Evolutionary conservation across 2,113 vertebrate genomes (phyloP), one percentile per base, ranked within the genome.

Genomic region (Neopipo cinnamomea): DNA sequence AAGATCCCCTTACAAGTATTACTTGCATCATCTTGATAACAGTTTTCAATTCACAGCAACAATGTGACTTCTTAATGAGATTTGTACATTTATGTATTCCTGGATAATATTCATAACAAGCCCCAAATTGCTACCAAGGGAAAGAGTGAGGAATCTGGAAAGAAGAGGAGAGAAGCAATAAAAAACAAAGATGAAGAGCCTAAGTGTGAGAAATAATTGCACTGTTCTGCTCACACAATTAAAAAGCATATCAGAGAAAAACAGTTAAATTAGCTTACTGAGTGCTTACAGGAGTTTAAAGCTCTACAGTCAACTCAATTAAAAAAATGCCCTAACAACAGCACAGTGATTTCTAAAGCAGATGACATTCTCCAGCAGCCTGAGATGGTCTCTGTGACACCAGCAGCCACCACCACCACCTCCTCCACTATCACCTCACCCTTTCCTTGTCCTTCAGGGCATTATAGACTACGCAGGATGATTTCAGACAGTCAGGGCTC

Each of bases 361-460:
- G 93, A 92, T 92, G 24, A 96, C 96, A 98, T 97, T 98, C 97
- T 95, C 96, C 56, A 85, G 56, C 86, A 97, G 86, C 67, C 87
- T 89, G 86, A 97, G 37, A 93, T 94, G 97, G 96, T 98, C 97
- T 98, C 97, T 98, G 91, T 94, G 98, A 96, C 96, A 97, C 96
- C 93, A 88, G 62, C 66, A 96, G 62, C 80, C 39, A 12, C 31
- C 42, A 30, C 58, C 22, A 24, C 6, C 59, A 37, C 17, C 59
- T 27, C 59, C 24, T 62, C 35, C 50, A 16, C 50, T 52, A 52
- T 52, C 49, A 42, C 47, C 91, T 94, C 89, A 94, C 74, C 11
- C 28, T 55, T 44, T 71, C 59, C 88, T 67, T 87, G 61, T 91
- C 83, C 88, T 96, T 97, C 91, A 59, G 88, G 94, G 86, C 85